Evolutionary conservation across 2,113 vertebrate species (phyloP), one percentile per base, ranked within the genome.

Genomic region (Solea solea): DNA sequence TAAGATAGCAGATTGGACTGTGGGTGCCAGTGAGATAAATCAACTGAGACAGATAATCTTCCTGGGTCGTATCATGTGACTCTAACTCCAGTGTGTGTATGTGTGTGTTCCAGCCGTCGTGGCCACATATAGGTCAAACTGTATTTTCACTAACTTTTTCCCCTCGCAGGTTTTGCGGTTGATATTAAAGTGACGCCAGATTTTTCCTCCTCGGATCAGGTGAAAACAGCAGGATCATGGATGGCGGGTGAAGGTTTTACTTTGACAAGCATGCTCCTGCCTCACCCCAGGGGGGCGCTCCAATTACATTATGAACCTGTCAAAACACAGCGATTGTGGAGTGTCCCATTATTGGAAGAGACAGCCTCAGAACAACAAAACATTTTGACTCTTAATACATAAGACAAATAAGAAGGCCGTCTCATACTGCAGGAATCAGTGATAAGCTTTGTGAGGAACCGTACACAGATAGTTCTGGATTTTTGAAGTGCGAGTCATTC

Each of bases 31-130:
- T 25, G 46, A 80, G 72, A 83, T 82, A 84, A 87, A 85, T 85
- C 75, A 85, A 10, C 27, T 8, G 8, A 42, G 81, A 82, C 78
- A 81, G 73, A 74, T 78, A 67, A 84, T 72, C 82, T 81, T 73
- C 62, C 45, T 48, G 45, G 70, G 57, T 72, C 39, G 63, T 14
- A n/a, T 64, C 76, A 61, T 28, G 57, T 64, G 61, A 62, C 50
- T 76, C 21, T 21, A 21, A 21, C 21, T 46, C 41, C 52, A 5
- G 44, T 72, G 56, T 80, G 9, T 67, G 65, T 78, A 72, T 71
- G 25, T 45, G 4, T 81, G 74, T 8, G 12, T 69, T 74, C 71
- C 64, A 74, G 46, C 64, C 21, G 21, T 21, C 27, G 58, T 21
- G 53, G 55, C 52, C 56, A 42, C 46, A 21, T 21, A 21, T 39